phyloP scores from a whole-genome alignment of 2,888 invertebrate species.

The Catonia carolina region DNA sequence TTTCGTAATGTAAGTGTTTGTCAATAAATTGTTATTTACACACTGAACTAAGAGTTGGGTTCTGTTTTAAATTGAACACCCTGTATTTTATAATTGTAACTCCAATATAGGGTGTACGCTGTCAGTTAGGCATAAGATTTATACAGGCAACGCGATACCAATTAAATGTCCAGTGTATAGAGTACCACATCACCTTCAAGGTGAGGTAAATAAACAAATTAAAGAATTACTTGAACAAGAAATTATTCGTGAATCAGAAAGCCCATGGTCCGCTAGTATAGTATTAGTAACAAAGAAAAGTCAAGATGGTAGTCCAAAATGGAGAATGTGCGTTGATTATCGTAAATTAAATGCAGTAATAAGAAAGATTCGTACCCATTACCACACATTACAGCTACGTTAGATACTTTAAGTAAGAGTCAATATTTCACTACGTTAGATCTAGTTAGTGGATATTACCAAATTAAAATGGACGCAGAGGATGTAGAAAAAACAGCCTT shows the following conservation, averaged over 20 bases:
- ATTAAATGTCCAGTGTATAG: background rate
- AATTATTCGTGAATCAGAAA: conserved; percentile 33
- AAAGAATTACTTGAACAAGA: conserved; percentile 32
- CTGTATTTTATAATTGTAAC: no score
- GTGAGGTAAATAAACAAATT: conserved; percentile 27
- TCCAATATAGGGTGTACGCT: background rate
- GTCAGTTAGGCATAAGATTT: background rate
- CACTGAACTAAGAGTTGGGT: no score
- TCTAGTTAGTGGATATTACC: no score
- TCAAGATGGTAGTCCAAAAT: conserved; percentile 28
- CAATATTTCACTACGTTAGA: no score
- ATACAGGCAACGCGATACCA: background rate
- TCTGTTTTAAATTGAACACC: no score
- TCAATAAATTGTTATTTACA: no score
- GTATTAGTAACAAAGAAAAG: conserved; percentile 39
- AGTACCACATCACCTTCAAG: background rate
- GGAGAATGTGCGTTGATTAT: conserved; percentile 35
- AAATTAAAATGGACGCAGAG: no score
- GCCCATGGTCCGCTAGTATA: conserved; percentile 39
- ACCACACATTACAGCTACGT: no score
- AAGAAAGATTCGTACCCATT: conserved; percentile 34
- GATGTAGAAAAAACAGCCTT: no score
- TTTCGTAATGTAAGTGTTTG: no score
- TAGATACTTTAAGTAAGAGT: no score
- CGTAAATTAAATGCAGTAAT: conserved; percentile 36